phyloP scores from a whole-genome alignment of 2,113 vertebrate genomes.

The Salvelinus fontinalis region DNA sequence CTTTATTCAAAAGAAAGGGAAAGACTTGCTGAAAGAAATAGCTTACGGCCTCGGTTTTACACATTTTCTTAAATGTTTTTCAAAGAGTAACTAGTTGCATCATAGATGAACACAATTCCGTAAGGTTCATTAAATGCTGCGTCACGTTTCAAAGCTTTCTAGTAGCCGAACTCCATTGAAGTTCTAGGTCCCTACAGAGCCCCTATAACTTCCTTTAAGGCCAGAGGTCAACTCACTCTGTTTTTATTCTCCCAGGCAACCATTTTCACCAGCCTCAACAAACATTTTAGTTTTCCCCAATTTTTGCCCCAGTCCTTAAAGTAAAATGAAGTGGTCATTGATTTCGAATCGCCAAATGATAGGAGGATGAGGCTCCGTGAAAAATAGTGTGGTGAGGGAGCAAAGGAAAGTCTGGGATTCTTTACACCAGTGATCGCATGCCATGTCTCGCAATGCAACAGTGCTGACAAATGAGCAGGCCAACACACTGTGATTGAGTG shows the following conservation, averaged over 20 bases:
- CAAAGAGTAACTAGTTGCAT: constrained; percentile 1
- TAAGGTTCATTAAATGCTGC: background rate
- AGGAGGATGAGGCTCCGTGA: no score
- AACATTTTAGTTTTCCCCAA: background rate
- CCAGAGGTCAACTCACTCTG: constrained; percentile 24
- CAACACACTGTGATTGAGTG: background rate
- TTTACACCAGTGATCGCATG: no score
- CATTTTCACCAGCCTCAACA: background rate
- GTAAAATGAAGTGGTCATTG: no score
- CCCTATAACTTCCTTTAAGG: constrained; percentile 16
- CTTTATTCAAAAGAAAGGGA: constrained; percentile 13
- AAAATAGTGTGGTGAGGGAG: no score
- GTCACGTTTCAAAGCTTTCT: constrained; percentile 1
- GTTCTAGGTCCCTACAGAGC: no score
- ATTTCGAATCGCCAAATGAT: no score
- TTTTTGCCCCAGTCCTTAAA: background rate
- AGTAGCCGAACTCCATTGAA: constrained; percentile 10
- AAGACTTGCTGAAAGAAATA: constrained; percentile 18
- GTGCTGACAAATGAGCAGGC: constrained; percentile 28
- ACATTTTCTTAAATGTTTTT: background rate
- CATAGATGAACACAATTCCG: constrained; percentile 6
- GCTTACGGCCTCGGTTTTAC: background rate
- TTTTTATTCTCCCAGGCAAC: constrained; percentile 13
- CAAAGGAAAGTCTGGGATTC: no score
- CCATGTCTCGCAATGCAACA: background rate